Percentiles rank a stretch among this genome's conserved stretches.
Conservation (phyloP, 2,888 invertebrate genomes). For the Cinara cedri region DNA sequence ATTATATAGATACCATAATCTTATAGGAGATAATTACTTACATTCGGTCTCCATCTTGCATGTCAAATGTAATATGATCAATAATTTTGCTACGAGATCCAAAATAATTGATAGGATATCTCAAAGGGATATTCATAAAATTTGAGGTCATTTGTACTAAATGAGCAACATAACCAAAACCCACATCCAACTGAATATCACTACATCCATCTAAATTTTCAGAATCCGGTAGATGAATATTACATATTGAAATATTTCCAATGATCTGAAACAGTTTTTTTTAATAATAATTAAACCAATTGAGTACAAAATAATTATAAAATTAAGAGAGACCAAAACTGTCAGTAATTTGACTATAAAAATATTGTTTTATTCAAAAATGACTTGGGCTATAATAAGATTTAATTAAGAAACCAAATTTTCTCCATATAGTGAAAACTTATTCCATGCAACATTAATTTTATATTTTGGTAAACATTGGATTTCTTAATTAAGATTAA, state of each 20-base stretch:
- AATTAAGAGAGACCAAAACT: too few relatives aligned
- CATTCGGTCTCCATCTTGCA: conserved; percentile 73
- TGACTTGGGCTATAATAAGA: too few relatives aligned
- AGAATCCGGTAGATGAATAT: conserved; percentile 75
- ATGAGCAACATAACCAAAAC: conserved; percentile 86
- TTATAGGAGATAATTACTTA: conserved; percentile 63
- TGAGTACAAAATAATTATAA: background rate
- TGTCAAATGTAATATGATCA: conserved; percentile 75
- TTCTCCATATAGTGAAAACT: too few relatives aligned
- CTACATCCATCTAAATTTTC: conserved; percentile 70
- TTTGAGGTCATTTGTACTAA: conserved; percentile 80
- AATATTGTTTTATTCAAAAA: too few relatives aligned
- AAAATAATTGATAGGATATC: conserved; percentile 81
- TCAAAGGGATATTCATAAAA: conserved; percentile 81
- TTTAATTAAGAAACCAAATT: too few relatives aligned
- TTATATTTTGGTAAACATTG: too few relatives aligned
- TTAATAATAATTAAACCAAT: background rate
- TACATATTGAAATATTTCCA: conserved; percentile 70
- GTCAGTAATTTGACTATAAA: too few relatives aligned
- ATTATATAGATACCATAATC: background rate
- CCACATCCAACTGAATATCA: conserved; percentile 79
- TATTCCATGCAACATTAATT: too few relatives aligned
- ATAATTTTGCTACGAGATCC: conserved; percentile 83
- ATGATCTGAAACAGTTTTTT: conserved; percentile 61
- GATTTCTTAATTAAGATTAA: too few relatives aligned